Percentiles rank a stretch among this genome's conserved stretches.
These are phyloP conservation scores for Bombus terrestris DNA, from an alignment of 1,140 invertebrate genomes.

Conservation along the genomic window DNA sequence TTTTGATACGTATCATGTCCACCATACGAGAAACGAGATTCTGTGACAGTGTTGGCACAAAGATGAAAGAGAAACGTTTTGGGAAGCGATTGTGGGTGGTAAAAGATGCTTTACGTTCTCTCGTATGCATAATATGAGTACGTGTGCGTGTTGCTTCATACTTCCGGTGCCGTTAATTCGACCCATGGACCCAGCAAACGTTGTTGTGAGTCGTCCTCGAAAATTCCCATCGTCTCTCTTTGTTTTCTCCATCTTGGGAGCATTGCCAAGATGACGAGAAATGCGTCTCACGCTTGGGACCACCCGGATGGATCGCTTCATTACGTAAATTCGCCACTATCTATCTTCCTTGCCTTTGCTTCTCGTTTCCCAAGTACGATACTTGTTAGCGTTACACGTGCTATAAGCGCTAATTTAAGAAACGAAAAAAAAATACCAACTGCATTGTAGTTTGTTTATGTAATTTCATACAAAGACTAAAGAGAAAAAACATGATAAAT, in stretches of 20 bases:
- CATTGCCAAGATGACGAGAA: slow-evolving; percentile 52
- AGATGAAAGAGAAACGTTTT: slow-evolving; percentile 51
- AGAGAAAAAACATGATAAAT: too few species aligned
- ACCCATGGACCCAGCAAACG: not conserved
- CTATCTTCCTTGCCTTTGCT: not conserved
- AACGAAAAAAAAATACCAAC: too few species aligned
- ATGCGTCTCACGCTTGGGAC: slow-evolving; percentile 55
- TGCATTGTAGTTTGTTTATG: too few species aligned
- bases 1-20: slow-evolving; percentile 57
- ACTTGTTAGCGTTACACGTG: too few species aligned
- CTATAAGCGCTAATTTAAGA: too few species aligned
- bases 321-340: slow-evolving; percentile 66
- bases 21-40: not conserved
- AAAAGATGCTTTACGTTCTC: slow-evolving; percentile 48
- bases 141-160: slow-evolving; percentile 54
- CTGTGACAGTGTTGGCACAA: slow-evolving; percentile 32
- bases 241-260: slow-evolving; percentile 58
- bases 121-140: slow-evolving; percentile 55
- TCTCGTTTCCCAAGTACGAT: not conserved
- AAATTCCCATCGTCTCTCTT: slow-evolving; percentile 36
- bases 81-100: slow-evolving; percentile 65
- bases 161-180: slow-evolving; percentile 65
- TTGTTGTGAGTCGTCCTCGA: slow-evolving; percentile 16
- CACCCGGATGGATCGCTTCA: slow-evolving; percentile 65
- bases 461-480: too few species aligned